phyloP scores from a whole-genome alignment of 2,888 invertebrate species.

The Cataglyphis livida region DNA sequence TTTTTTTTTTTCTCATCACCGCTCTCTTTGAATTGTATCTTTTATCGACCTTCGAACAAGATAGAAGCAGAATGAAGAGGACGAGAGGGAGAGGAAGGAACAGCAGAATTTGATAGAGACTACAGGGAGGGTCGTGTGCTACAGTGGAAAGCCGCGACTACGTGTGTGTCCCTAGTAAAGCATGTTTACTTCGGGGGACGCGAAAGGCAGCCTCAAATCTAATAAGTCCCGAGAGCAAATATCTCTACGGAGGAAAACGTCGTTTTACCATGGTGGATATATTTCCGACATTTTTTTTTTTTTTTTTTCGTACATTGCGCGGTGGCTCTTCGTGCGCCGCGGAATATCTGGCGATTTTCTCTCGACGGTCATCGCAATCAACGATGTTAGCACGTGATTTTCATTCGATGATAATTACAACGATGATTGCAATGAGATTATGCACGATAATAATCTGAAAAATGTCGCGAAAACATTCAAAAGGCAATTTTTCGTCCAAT shows the following conservation, averaged over 20 bases:
- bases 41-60: neutral
- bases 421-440: neutral
- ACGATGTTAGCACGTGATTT: neutral
- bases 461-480: neutral
- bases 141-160: constrained; percentile 33
- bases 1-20: constrained; percentile 31
- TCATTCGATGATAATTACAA: constrained; percentile 13
- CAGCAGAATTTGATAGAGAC: constrained; percentile 68
- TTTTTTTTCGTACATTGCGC: constrained; percentile 9
- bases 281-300: constrained; percentile 50
- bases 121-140: constrained; percentile 27
- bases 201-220: constrained; percentile 71
- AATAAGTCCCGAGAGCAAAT: constrained; percentile 77
- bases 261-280: constrained; percentile 69
- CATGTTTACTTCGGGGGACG: constrained; percentile 80
- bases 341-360: constrained; percentile 47
- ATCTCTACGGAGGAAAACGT: constrained; percentile 70
- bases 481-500: neutral
- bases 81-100: neutral
- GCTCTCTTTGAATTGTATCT: constrained; percentile 15
- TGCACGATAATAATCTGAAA: neutral
- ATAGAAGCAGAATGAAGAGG: neutral
- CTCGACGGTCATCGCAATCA: neutral
- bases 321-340: constrained; percentile 66
- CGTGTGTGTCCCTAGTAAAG: constrained; percentile 78